These are phyloP conservation scores for Lasioglossum marginatum DNA, from an alignment of 2,888 invertebrate species.

Conservation along the genomic window DNA sequence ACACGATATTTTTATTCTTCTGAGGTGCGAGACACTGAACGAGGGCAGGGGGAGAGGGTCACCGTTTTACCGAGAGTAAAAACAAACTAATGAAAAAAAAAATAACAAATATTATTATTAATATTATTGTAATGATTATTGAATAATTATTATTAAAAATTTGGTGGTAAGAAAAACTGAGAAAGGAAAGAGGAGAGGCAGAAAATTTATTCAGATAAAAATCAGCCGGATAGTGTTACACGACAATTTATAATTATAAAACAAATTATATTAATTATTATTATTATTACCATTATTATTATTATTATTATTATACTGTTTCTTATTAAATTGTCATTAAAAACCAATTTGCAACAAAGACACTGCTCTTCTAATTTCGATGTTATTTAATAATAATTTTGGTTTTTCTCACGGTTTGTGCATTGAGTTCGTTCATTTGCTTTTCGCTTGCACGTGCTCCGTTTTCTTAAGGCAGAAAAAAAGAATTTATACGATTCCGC, in stretches of 20 bases:
- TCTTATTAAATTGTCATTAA: slow-evolving; percentile 84
- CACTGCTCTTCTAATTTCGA: slow-evolving; percentile 68
- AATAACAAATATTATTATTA: slow-evolving; percentile 68
- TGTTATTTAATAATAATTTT: slow-evolving; percentile 32
- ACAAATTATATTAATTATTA: slow-evolving; percentile 51
- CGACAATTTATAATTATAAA: slow-evolving; percentile 81
- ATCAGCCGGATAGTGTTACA: slow-evolving; percentile 80
- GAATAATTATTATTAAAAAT: slow-evolving; percentile 77
- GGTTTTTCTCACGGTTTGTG: slow-evolving; percentile 36
- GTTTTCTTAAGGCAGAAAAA: slow-evolving; percentile 31
- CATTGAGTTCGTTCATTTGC: slow-evolving; percentile 50
- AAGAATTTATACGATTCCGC: slow-evolving; percentile 35
- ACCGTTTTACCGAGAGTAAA: slow-evolving; percentile 74
- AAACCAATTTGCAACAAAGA: slow-evolving; percentile 79
- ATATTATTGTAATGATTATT: slow-evolving; percentile 79
- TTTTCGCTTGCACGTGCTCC: slow-evolving; percentile 56
- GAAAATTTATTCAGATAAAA: slow-evolving; percentile 71
- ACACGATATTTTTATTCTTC: slow-evolving; percentile 82
- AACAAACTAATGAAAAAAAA: slow-evolving; percentile 72
- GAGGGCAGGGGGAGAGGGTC: slow-evolving; percentile 71
- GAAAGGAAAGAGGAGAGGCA: slow-evolving; percentile 62
- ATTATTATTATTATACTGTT: slow-evolving; percentile 82
- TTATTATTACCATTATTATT: slow-evolving; percentile 71
- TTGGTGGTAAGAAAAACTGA: slow-evolving; percentile 78
- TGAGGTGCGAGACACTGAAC: slow-evolving; percentile 78